Evolutionary conservation across 2,113 vertebrate genomes (phyloP).

Genomic region (Actinemys pallida): DNA sequence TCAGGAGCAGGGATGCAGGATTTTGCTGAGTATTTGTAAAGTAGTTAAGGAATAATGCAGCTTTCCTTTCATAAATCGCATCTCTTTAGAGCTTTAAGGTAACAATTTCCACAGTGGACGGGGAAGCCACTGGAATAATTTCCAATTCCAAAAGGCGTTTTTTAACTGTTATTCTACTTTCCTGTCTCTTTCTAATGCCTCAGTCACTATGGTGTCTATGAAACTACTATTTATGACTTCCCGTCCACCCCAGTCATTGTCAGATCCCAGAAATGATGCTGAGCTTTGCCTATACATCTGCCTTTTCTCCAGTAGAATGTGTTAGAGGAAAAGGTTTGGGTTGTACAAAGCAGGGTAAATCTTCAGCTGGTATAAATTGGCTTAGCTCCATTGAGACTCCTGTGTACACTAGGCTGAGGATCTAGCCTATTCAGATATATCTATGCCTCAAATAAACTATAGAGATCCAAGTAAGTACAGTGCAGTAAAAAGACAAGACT

Average conservation of each 20-base stretch:
- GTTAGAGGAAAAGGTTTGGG: background rate
- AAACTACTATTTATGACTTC: background rate
- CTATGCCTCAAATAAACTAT: background rate
- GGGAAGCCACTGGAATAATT: background rate
- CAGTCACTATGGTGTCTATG: background rate
- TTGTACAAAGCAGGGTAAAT: accelerated
- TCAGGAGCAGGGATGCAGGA: background rate
- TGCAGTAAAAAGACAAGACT: background rate
- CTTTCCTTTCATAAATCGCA: background rate
- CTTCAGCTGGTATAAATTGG: background rate
- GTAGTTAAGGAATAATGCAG: background rate
- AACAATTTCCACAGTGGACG: background rate
- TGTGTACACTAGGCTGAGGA: background rate
- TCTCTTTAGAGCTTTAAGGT: background rate
- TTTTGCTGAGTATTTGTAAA: slow-evolving; percentile 5
- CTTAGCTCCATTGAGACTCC: background rate
- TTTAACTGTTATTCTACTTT: background rate
- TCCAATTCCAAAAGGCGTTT: background rate
- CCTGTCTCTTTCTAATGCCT: background rate
- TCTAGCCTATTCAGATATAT: background rate
- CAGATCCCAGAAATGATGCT: background rate
- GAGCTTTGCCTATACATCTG: background rate
- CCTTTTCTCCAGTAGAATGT: background rate
- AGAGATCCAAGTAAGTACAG: background rate
- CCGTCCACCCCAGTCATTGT: background rate